Evolutionary conservation across 2,888 invertebrate species (phyloP).

Genomic region (Parnassius smintheus): DNA sequence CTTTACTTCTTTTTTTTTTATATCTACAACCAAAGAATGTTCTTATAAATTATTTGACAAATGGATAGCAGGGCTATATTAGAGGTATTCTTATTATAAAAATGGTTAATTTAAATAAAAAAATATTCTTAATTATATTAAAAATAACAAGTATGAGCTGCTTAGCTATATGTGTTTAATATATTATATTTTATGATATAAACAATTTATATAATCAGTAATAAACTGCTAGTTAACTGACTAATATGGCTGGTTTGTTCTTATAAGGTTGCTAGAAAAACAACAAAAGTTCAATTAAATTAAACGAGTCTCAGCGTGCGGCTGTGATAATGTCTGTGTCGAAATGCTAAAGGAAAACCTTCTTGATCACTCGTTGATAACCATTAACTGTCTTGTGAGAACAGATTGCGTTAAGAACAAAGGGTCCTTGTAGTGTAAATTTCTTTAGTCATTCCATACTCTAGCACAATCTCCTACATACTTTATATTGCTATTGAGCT

Average conservation of each 20-base stretch:
- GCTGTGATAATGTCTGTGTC: conserved; percentile 45
- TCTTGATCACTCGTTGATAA: conserved; percentile 62
- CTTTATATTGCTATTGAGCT: too few species aligned
- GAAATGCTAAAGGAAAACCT: conserved; percentile 58
- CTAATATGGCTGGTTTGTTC: background rate
- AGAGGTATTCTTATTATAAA: too few species aligned
- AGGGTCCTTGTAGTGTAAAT: conserved; percentile 59
- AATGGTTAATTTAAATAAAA: too few species aligned
- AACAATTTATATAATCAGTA: background rate
- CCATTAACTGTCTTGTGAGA: conserved; percentile 68
- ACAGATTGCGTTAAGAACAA: conserved; percentile 67
- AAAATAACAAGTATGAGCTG: too few species aligned
- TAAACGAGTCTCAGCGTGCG: conserved; percentile 33
- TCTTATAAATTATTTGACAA: too few species aligned
- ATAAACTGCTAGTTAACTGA: background rate
- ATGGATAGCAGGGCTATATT: too few species aligned
- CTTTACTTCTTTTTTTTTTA: too few species aligned
- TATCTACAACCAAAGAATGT: too few species aligned
- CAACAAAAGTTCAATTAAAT: conserved; percentile 36
- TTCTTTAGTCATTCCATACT: conserved; percentile 51
- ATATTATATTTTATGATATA: too few species aligned
- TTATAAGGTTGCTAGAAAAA: conserved; percentile 23
- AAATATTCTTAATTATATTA: too few species aligned
- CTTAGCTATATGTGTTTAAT: too few species aligned
- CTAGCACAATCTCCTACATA: conserved; percentile 27